Evolutionary conservation across 2,797 vertebrate genomes (phyloP), one percentile per base, ranked within the genome.

Genomic region (Clarias platycephalus): DNA sequence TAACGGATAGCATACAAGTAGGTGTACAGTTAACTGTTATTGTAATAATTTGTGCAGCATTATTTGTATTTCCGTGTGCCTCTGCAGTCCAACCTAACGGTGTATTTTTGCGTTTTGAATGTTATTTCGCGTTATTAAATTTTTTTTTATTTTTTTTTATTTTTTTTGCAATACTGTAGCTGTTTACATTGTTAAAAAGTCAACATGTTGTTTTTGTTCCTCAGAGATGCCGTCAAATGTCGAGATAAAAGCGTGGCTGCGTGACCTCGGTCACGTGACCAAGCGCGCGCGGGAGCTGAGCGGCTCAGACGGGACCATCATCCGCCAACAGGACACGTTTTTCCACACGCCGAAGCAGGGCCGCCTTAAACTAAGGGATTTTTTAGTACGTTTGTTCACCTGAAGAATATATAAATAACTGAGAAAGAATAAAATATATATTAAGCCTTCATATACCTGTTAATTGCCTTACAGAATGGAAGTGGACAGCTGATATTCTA

Each of bases 401-500:
- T 70, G 10, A 13, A 26, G 2, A 13, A 20, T 44, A 16, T 37
- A 53, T 0, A 18, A 20, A 12, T 28, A 24, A 2, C 10, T 26
- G 26, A 44, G 1, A 26, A 40, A 2, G 24, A 79, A 12, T 5
- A 0, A n/a, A 8, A 49, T 2, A 24, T 2, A 24, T 20, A 76
- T 34, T 44, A 10, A 28, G 6, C 34, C 31, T 37, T 40, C 7
- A 28, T 34, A 3, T 28, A 34, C 44, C 26, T 49, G 22, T 55
- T 53, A 5, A 24, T 60, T 5, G 18, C 2, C 44, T 53, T 67
- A 2, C 86, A 97, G 96, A 89, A 95, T 0, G 93, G 94, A 0
- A 91, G 82, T 0, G 96, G 95, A 20, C 92, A 97, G 92, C 91
- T 97, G 87, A 96, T 97, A 86, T 97, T 95, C 91, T 97, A 97